A percentile compares a stretch with the other conserved stretches of the same genome.
phyloP scores from a whole-genome alignment of 1,140 invertebrate species.

The Ericerus pela region DNA sequence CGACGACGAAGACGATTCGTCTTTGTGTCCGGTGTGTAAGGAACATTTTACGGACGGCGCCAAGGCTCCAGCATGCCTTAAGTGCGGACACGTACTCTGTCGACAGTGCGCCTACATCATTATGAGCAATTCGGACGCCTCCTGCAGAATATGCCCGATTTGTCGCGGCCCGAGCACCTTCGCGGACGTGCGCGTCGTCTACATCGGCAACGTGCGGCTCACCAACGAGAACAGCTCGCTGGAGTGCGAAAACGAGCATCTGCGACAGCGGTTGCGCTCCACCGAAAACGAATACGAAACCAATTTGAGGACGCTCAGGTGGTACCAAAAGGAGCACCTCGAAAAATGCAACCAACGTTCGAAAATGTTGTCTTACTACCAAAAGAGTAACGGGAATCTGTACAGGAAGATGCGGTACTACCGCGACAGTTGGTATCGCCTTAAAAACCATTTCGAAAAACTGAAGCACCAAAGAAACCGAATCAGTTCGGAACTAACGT shows the following conservation, averaged over 20 bases:
- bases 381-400: neutral
- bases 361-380: slow-evolving; percentile 9
- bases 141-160: slow-evolving; percentile 2
- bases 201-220: neutral
- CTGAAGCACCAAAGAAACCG: neutral
- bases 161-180: neutral
- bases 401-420: neutral
- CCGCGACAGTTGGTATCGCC: slow-evolving; percentile 4
- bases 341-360: slow-evolving; percentile 9
- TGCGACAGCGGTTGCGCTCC: neutral
- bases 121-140: neutral
- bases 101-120: slow-evolving; percentile 1
- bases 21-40: slow-evolving; percentile 6
- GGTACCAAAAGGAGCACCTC: slow-evolving; percentile 1
- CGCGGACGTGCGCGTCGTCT: neutral
- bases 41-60: slow-evolving; percentile 8
- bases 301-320: slow-evolving; percentile 1
- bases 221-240: neutral
- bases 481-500: neutral
- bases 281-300: slow-evolving; percentile 2
- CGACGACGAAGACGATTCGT: slow-evolving; percentile 3
- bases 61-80: slow-evolving; percentile 1
- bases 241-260: neutral
- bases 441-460: slow-evolving; percentile 9
- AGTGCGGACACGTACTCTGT: neutral